Evolutionary conservation across 2,888 invertebrate genomes (phyloP), one percentile per base, ranked within the genome.

Genomic region (Epistrophe grossulariae): DNA sequence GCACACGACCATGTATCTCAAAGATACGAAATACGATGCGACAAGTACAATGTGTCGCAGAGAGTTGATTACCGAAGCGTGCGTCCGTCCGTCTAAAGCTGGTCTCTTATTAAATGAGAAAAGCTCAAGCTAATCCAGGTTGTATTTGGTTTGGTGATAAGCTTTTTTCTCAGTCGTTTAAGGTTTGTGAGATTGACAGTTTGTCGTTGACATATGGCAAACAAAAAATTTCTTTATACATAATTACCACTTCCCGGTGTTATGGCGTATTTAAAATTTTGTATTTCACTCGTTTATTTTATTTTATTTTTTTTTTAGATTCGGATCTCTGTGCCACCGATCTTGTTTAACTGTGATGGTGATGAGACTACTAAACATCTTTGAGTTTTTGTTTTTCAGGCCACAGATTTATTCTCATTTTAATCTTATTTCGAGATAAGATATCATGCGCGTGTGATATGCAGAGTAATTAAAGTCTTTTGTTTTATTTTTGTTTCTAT

Each of bases 1-100:
- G 40, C 85, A 83, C 78, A 79, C 64, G 73, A 85, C 70, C n/a
- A 66, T 76, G 71, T 79, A 74, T 82, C 83, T 83, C 60, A 66
- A 73, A 77, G 80, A 84, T 81, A 52, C 76, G 60, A 77, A 77
- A 77, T 81, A 52, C 76, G 66, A 68, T 71, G 71, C 74, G 72
- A 72, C 60, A 55, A 55, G 28, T 5, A 17, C 9, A 13, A 43
- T 38, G 24, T 40, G 11, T 52, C 50, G 55, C 48, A 28, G 64
- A 52, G 62, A 52, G 80, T 72, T 64, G 43, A 59, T 70, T 50
- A 43, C 35, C 55, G 19, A 59, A 82, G 74, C 70, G 74, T 73
- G 74, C 50, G 73, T 74, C 59, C 70, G 74, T 73, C 71, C 50
- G 73, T 74, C 59, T 11, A 60, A 73, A 79, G 66, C 31, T 64